Evolutionary conservation across 92 coral and sea anemone genomes (phyloP), one percentile per base, ranked within the genome.

Genomic region (Palythoa caribaeorum): DNA sequence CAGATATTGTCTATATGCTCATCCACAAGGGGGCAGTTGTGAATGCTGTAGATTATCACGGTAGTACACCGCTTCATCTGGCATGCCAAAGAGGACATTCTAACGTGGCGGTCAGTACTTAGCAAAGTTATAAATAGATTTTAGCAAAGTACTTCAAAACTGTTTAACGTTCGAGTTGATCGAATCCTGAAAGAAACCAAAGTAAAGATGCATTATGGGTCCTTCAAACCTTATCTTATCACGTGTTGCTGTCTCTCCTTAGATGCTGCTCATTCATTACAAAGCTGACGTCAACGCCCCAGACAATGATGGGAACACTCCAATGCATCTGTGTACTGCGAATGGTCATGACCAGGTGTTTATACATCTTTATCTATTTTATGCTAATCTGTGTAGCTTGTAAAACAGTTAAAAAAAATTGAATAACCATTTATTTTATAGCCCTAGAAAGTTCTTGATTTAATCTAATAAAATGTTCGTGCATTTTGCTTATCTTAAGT

Each of bases 11-110:
- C 28, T 93, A 92, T 85, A 65, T 77, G 48, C 90, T 97, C 73
- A 93, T 95, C 51, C 96, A 97, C 76, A 93, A 91, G 83, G 99
- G 99, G 6, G 96, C 98, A 19, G 98, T 97, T 37, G 99, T 97
- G 9, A 97, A 97, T 79, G 94, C 99, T 17, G 94, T 96, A 76
- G 99, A 97, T 85, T 97, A 97, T 77, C 98, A 94, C 77, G 99
- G 99, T 10, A 97, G 95, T 70, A 95, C 98, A 17, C 97, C 99
- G 3, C 92, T 97, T 14, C 99, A 97, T 83, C 62, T 97, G 71
- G 98, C 99, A 2, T 97, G 99, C 68, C 97, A 91, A 83, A 91
- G 95, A 55, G 99, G 99, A 57, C 99, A 97, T 89, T 90, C 92
- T 59, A 92, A 90, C 63, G 99, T 94, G 60, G 98, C 96, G 88